Percentiles rank a stretch among this genome's conserved stretches.
These are phyloP conservation scores for Actinia tenebrosa DNA, from an alignment of 64 coral and sea anemone genomes.

Conservation along the genomic window DNA sequence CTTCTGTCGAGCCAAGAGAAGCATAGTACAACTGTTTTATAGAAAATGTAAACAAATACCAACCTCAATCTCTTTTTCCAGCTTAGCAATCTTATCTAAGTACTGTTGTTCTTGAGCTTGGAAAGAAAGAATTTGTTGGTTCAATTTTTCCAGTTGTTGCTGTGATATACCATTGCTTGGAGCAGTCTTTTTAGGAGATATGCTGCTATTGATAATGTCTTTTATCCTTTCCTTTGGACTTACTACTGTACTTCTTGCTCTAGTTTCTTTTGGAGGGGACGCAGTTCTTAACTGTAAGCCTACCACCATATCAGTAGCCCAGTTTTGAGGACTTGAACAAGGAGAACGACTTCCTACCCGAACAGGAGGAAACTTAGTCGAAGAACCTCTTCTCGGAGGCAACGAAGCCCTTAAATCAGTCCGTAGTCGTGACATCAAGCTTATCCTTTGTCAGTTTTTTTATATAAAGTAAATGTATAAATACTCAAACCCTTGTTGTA, in stretches of 20 bases:
- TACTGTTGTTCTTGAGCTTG: neutral
- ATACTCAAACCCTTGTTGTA: neutral
- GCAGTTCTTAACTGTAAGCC: conserved; percentile 34
- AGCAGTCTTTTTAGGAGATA: conserved; percentile 1
- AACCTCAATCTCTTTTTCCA: conserved; percentile 56
- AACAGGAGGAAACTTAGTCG: conserved; percentile 49
- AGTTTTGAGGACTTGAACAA: conserved; percentile 13
- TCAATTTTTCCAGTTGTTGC: neutral
- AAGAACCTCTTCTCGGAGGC: conserved; percentile 9
- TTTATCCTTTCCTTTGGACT: conserved; percentile 25
- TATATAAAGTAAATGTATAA: neutral
- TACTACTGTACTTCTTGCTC: neutral
- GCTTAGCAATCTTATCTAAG: conserved; percentile 9
- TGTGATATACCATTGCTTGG: neutral
- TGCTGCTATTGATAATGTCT: conserved; percentile 2
- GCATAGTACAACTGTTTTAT: neutral
- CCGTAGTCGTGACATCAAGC: conserved; percentile 28
- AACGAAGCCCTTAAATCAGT: conserved; percentile 38
- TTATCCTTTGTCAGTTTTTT: neutral
- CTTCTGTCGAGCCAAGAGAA: neutral
- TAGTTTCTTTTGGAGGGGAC: neutral
- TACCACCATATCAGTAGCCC: conserved; percentile 18
- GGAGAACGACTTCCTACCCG: neutral
- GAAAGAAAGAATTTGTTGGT: neutral
- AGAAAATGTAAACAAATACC: neutral